These are phyloP conservation scores for Harpagoxenus sublaevis DNA, from an alignment of 2,888 invertebrate genomes.

Conservation along the genomic window DNA sequence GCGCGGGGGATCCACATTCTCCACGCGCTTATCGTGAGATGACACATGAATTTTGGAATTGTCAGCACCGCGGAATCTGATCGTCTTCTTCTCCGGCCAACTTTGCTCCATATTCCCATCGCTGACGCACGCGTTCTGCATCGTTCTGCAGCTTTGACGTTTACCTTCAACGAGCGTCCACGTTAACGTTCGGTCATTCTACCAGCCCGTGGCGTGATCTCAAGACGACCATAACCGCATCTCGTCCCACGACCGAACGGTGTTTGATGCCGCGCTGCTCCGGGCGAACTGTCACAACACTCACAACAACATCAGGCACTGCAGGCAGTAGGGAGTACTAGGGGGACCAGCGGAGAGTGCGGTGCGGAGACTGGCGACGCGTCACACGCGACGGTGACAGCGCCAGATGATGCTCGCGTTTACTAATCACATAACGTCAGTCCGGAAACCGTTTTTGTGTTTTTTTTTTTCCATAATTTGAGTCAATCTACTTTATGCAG, in stretches of 20 bases:
- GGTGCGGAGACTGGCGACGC: background rate
- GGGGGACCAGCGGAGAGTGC: background rate
- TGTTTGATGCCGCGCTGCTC: background rate
- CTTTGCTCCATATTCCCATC: slow-evolving; percentile 67
- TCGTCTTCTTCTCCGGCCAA: slow-evolving; percentile 73
- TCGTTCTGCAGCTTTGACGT: background rate
- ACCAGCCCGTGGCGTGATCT: background rate
- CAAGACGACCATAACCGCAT: background rate
- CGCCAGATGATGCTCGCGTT: background rate
- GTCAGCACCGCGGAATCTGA: slow-evolving; percentile 73
- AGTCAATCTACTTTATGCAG: background rate
- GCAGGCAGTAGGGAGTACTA: no score
- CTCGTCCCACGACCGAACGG: background rate
- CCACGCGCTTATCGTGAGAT: slow-evolving; percentile 70
- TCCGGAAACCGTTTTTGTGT: background rate
- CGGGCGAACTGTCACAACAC: slow-evolving; percentile 22
- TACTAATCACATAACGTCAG: background rate
- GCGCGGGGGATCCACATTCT: slow-evolving; percentile 73
- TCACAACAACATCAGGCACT: slow-evolving; percentile 17
- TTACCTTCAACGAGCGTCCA: background rate
- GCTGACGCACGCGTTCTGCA: slow-evolving; percentile 66
- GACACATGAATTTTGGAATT: slow-evolving; percentile 60
- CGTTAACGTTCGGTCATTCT: slow-evolving; percentile 11
- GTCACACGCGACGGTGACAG: background rate
- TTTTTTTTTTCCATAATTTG: background rate